Conservation (phyloP, 92 coral and sea anemone genomes). For the Paragorgia papillata region DNA sequence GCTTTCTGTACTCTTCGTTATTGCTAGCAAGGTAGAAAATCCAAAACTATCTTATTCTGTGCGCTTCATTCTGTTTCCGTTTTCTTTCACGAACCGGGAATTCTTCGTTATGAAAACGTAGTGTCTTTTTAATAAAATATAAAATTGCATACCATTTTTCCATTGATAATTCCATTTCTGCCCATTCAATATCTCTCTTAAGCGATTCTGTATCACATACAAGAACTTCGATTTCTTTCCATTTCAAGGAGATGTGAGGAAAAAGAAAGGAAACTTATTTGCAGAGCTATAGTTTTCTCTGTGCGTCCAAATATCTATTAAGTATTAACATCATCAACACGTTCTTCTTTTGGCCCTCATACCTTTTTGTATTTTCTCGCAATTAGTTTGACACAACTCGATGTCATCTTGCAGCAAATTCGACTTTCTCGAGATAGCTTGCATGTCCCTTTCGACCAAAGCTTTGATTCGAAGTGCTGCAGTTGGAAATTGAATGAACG, state of each 20-base stretch:
- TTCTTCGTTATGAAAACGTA: too few species aligned
- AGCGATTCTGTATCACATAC: slow-evolving; percentile 2
- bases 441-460: slow-evolving; percentile 22
- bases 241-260: neutral
- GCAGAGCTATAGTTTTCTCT: too few species aligned
- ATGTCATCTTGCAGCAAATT: slow-evolving; percentile 40
- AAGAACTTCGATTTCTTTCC: slow-evolving; percentile 17
- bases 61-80: neutral
- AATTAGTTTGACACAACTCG: slow-evolving; percentile 13
- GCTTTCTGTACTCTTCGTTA: slow-evolving; percentile 53
- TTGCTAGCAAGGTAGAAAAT: slow-evolving; percentile 40
- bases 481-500: neutral
- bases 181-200: slow-evolving; percentile 5
- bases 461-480: slow-evolving; percentile 11
- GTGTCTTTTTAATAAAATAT: neutral
- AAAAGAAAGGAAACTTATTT: neutral
- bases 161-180: slow-evolving; percentile 12
- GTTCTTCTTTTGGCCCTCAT: neutral
- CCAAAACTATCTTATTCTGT: neutral
- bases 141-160: slow-evolving; percentile 22
- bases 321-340: too few species aligned
- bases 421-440: slow-evolving; percentile 31
- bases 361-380: slow-evolving; percentile 28
- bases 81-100: neutral
- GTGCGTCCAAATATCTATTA: too few species aligned